Base-by-base conservation (phyloP, 2,113 vertebrate species). In the Anser brachyrhynchus region DNA sequence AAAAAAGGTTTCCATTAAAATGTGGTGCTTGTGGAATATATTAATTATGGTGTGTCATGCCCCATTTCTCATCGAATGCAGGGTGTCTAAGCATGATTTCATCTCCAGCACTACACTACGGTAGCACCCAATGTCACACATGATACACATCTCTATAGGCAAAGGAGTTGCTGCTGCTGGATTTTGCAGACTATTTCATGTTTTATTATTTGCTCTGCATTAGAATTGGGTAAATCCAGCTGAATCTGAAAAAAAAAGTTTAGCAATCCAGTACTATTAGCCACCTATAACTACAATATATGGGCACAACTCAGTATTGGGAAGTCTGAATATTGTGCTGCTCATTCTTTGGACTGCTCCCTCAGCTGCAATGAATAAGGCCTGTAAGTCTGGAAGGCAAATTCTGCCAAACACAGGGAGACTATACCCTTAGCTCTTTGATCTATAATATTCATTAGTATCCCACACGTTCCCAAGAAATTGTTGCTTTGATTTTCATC, bases 401-500 rank as follows among this genome's bases (percentile, higher is more conserved):
- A 83, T 21, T 71, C 71, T 70, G 20, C 74, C 84, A 89, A 78
- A 93, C 74, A 79, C 23, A 71, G 39, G 59, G 46, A 92, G 13
- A 59, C 37, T 73, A 25, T 70, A 59, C 75, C 19, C 43, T 76
- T 54, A 70, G 57, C 26, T 39, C 64, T 91, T 84, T 95, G 75
- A 86, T 79, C 46, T 91, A 72, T 41, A 65, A 79, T 73, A 51
- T 54, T 93, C 75, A 84, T 93, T 92, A 89, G 28, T n/a, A 76
- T 83, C 90, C 69, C n/a, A 19, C 44, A 81, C 9, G 0, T 82
- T 62, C 58, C 51, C 33, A 57, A 82, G 69, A 95, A 90, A 70
- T 73, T 84, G 35, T 90, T 83, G 51, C 61, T 94, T 93, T 93
- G 71, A 66, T 93, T 95, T 95, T 90, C 78, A 80, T 88, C 83